Evolutionary conservation across 2,888 invertebrate genomes (phyloP).

Genomic region (Oxytorus armatus): DNA sequence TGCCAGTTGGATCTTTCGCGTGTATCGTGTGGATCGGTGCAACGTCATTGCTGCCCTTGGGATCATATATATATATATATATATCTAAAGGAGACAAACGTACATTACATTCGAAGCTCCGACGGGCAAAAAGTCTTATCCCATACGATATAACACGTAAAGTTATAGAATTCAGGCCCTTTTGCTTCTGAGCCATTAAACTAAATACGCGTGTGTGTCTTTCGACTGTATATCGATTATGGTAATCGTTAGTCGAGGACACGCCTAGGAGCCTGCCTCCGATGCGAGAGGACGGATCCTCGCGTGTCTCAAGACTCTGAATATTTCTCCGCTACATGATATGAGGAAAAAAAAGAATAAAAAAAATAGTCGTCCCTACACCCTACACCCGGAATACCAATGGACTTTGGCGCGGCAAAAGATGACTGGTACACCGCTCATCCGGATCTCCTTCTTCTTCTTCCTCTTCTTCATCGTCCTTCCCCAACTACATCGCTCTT

Average conservation of each 20-base stretch:
- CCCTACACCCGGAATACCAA: conserved; percentile 55
- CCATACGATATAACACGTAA: not conserved
- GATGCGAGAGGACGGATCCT: conserved; percentile 55
- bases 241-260: conserved; percentile 76
- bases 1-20: conserved; percentile 11
- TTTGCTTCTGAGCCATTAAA: not conserved
- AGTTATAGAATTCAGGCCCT: not conserved
- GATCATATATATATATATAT: conserved; percentile 22
- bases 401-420: conserved; percentile 45
- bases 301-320: conserved; percentile 46
- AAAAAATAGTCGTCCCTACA: conserved; percentile 27
- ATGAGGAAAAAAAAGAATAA: conserved; percentile 20
- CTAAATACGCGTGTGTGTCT: conserved; percentile 33
- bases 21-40: conserved; percentile 56
- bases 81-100: conserved; percentile 4
- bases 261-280: conserved; percentile 77
- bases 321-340: conserved; percentile 16
- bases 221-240: conserved; percentile 78
- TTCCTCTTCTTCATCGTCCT: conserved; percentile 13
- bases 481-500: not conserved
- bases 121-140: not conserved
- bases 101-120: not conserved
- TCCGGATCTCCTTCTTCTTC: conserved; percentile 26
- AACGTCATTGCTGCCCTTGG: conserved; percentile 64
- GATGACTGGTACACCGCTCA: conserved; percentile 49